These are phyloP conservation scores for Eueremaeus valkanovi DNA, from an alignment of 2,888 invertebrate genomes.

Conservation along the genomic window DNA sequence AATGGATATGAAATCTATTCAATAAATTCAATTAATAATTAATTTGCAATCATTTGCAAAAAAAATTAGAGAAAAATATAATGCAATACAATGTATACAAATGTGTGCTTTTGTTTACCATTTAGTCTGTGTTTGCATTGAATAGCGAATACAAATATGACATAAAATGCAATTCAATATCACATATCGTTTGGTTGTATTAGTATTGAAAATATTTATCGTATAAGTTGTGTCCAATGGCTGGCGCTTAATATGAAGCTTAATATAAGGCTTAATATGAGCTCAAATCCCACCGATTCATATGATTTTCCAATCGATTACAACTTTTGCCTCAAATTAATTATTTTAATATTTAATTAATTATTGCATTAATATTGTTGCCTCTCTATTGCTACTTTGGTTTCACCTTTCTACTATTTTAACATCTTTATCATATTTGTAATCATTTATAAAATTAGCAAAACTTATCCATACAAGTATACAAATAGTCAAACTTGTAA, in stretches of 20 bases:
- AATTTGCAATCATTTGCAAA: conserved; percentile 26
- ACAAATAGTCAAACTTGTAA: too few species aligned
- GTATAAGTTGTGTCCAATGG: not conserved
- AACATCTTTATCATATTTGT: too few species aligned
- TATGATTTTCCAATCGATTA: not conserved
- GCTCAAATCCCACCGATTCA: not conserved
- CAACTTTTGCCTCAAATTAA: not conserved
- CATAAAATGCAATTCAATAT: not conserved
- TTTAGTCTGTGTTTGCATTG: not conserved
- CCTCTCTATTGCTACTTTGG: too few species aligned
- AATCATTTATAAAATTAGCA: too few species aligned
- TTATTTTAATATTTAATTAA: not conserved
- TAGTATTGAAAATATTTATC: conserved; percentile 10
- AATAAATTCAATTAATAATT: not conserved
- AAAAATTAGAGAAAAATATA: not conserved
- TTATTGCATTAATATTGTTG: too few species aligned
- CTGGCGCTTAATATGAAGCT: not conserved
- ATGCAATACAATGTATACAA: not conserved
- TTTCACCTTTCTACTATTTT: too few species aligned
- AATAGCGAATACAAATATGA: not conserved
- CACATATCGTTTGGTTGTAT: not conserved
- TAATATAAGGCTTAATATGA: not conserved
- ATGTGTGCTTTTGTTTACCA: not conserved
- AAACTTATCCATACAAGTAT: too few species aligned
- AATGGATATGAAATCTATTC: not conserved